Conservation (phyloP, 2,797 vertebrate genomes). For the Pangasius mekongensis region DNA sequence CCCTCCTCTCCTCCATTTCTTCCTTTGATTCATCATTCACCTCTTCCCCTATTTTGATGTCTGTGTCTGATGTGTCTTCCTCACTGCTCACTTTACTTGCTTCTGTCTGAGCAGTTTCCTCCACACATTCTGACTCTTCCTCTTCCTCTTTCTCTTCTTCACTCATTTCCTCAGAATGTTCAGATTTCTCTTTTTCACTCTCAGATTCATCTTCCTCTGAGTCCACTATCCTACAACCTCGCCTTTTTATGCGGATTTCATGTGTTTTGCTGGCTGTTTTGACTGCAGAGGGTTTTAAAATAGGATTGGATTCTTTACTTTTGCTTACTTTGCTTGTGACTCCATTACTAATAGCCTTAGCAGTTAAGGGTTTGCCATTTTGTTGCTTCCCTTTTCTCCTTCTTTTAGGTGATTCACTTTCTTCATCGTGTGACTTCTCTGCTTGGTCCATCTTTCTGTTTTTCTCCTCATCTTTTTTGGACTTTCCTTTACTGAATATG, state of each 20-base stretch:
- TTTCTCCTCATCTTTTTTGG: slow-evolving; percentile 48
- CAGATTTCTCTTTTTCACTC: slow-evolving; percentile 64
- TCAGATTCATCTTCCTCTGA: slow-evolving; percentile 63
- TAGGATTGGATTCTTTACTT: slow-evolving; percentile 53
- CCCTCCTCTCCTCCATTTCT: slow-evolving; percentile 34
- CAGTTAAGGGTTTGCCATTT: slow-evolving; percentile 42
- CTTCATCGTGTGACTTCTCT: slow-evolving; percentile 46
- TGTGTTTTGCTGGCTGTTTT: slow-evolving; percentile 48
- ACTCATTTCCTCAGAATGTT: slow-evolving; percentile 55
- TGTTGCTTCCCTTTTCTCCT: slow-evolving; percentile 44
- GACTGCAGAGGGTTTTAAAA: slow-evolving; percentile 30
- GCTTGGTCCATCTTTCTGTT: slow-evolving; percentile 5
- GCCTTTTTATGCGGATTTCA: slow-evolving; percentile 51
- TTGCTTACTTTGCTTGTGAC: slow-evolving; percentile 11
- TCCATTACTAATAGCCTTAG: slow-evolving; percentile 25
- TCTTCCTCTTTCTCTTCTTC: slow-evolving; percentile 63
- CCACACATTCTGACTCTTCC: slow-evolving; percentile 58
- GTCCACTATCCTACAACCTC: slow-evolving; percentile 43
- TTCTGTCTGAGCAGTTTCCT: slow-evolving; percentile 60
- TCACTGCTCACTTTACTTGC: slow-evolving; percentile 63
- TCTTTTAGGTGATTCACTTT: slow-evolving; percentile 41
- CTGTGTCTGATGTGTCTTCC: slow-evolving; percentile 57
- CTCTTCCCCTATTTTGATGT: slow-evolving; percentile 40
- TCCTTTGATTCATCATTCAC: slow-evolving; percentile 44
- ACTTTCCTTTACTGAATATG: slow-evolving; percentile 43